Base-by-base conservation (phyloP, 2,113 vertebrate genomes). In the Sceloporus tristichus region DNA sequence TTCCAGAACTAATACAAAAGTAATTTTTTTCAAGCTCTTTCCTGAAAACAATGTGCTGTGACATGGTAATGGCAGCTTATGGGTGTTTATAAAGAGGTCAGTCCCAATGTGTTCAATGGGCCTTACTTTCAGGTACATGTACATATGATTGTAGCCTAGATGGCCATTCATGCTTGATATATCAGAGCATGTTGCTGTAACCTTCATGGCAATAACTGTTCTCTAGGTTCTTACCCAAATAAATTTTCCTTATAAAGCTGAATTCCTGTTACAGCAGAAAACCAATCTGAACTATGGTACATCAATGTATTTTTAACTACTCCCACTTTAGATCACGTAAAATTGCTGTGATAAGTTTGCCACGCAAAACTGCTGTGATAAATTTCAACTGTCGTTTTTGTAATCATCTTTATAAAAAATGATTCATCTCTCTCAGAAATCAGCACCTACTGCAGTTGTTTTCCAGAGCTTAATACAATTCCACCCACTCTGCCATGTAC, bases 401-500 rank as follows among this genome's bases (percentile, higher is more conserved):
- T 82, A 88, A 42, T 54, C 8, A 77, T 38, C 59, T 40, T 27
- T 59, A 71, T 25, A 56, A 54, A 62, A 38, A 73, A 88, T 81
- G 87, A n/a, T 68, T 87, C 78, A 62, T 87, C 27, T 13, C n/a
- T 86, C 56, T 23, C 78, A 83, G 48, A 80, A 88, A 76, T 66
- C n/a, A 85, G 85, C 66, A 89, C n/a, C 56, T 86, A 27, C 48
- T 87, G 78, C 76, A 85, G 75, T 75, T 89, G 59, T 89, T 81
- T 86, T 19, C 38, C 77, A 91, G 56, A 86, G 59, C n/a, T 89
- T 74, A 21, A 86, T 70, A 83, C 70, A 90, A 92, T 79, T 76
- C 48, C 2, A 3, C 71, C 34, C 2, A 5, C 8, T 73, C 73
- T 59, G 3, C 71, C 92, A 59, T 40, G 42, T 48, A 54, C 23